These are phyloP conservation scores for Drosophila austrosaltans DNA, from an alignment of 2,888 invertebrate species.

Conservation along the genomic window DNA sequence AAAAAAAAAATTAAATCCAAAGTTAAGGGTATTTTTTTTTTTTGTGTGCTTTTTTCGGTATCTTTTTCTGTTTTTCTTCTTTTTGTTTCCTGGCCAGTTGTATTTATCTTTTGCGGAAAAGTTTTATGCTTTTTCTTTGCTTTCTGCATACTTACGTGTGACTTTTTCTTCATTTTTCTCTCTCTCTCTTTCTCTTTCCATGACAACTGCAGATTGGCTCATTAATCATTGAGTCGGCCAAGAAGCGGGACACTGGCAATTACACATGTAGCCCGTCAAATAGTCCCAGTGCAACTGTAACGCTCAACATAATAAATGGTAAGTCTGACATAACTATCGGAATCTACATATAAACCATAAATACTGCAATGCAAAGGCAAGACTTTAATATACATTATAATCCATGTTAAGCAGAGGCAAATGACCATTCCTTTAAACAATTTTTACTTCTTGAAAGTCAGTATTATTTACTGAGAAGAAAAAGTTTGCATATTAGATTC, in stretches of 20 bases:
- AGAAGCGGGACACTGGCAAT: slow-evolving; percentile 86
- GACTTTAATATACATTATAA: too few relatives aligned
- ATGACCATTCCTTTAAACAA: background rate
- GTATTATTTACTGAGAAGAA: too few relatives aligned
- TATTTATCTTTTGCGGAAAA: slow-evolving; percentile 34
- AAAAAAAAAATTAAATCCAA: background rate
- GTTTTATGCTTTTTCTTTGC: slow-evolving; percentile 29
- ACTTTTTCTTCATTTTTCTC: slow-evolving; percentile 18
- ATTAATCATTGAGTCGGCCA: slow-evolving; percentile 84
- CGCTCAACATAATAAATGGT: slow-evolving; percentile 96
- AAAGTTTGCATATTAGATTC: background rate
- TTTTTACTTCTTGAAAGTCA: background rate
- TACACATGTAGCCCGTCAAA: slow-evolving; percentile 98
- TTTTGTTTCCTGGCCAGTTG: background rate
- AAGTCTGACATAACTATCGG: slow-evolving; percentile 75
- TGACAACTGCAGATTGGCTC: slow-evolving; percentile 81
- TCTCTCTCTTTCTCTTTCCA: background rate
- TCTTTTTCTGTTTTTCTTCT: too few relatives aligned
- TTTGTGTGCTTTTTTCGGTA: background rate
- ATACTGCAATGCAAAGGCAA: background rate
- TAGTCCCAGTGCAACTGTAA: slow-evolving; percentile 94
- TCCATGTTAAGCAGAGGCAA: too few relatives aligned
- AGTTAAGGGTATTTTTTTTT: background rate
- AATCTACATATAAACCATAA: background rate
- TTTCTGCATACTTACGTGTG: slow-evolving; percentile 23